These are phyloP conservation scores for Artibeus lituratus DNA, from an alignment of 2,797 vertebrate species.

Conservation along the genomic window DNA sequence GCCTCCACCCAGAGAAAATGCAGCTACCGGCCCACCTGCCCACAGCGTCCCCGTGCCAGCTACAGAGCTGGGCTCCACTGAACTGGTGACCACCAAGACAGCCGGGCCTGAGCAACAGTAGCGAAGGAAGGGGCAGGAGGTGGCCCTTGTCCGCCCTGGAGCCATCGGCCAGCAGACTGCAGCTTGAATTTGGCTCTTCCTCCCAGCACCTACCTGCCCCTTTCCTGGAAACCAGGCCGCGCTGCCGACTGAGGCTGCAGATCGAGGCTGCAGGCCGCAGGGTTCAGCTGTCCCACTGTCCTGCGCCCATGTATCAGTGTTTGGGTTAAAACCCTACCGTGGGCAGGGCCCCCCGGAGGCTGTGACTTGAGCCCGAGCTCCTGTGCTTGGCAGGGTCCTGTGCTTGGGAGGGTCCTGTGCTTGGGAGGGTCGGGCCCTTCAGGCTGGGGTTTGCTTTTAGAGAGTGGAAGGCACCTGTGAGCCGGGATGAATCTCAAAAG, in stretches of 20 bases:
- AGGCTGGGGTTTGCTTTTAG: background rate
- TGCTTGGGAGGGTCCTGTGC: background rate
- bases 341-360: background rate
- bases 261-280: background rate
- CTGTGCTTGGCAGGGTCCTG: background rate
- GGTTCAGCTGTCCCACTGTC: accelerated
- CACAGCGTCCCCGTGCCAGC: conserved; percentile 81
- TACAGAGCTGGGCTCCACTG: conserved; percentile 83
- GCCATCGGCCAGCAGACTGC: background rate
- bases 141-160: background rate
- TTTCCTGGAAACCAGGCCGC: background rate
- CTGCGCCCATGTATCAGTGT: accelerated
- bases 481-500: background rate
- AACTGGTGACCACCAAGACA: conserved; percentile 85
- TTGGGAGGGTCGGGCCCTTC: background rate
- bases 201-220: background rate
- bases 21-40: background rate
- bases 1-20: background rate
- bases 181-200: background rate
- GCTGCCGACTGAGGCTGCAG: background rate
- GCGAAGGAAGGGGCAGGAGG: background rate
- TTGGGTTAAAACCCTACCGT: background rate
- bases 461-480: background rate
- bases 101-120: conserved; percentile 56
- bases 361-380: background rate